Evolutionary conservation across 2,888 invertebrate species (phyloP), one percentile per base, ranked within the genome.

Genomic region (Ethmia dodecea): DNA sequence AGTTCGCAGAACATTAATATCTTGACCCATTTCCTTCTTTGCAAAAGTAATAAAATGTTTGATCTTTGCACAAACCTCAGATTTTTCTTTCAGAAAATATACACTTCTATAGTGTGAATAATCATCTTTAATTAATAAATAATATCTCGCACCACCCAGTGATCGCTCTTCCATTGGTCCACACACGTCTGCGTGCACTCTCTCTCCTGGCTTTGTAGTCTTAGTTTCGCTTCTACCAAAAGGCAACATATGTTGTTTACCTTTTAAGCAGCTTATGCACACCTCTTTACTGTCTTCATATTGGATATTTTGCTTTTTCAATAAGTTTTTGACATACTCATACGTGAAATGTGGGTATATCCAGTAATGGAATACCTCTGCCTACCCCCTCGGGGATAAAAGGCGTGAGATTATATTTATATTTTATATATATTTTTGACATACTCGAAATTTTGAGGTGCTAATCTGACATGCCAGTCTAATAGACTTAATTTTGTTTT

Each of bases 391-490:
- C n/a, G n/a, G n/a, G n/a, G n/a, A n/a, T n/a, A n/a, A n/a, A n/a
- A n/a, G n/a, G n/a, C 18, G 18, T 18, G 27, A 34, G 28, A 10
- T 20, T 20, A 3, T 34, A 15, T 13, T 26, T 13, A 10, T 31
- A n/a, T n/a, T n/a, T n/a, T 34, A 25, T 43, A 26, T 1, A 51
- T 33, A 3, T 31, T 31, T 28, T 27, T 43, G 2, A 47, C 48
- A 34, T 10, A 4, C 1, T 25, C 1, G 1, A 40, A 14, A 28
- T 49, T 49, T 33, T 48, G 48, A 18, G 48, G 49, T 1, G 38
- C 47, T 3, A 52, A 22, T 14, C 11, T 45, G 33, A 37, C 28
- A 16, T 52, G 47, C 41, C 24, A 51, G 27, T 45, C 43, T 5
- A 2, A 1, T n/a, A 34, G 18, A 9, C 22, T 15, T 10, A 1